These are phyloP conservation scores for Drosophila quinaria DNA, from an alignment of 2,888 invertebrate genomes.

Conservation along the genomic window DNA sequence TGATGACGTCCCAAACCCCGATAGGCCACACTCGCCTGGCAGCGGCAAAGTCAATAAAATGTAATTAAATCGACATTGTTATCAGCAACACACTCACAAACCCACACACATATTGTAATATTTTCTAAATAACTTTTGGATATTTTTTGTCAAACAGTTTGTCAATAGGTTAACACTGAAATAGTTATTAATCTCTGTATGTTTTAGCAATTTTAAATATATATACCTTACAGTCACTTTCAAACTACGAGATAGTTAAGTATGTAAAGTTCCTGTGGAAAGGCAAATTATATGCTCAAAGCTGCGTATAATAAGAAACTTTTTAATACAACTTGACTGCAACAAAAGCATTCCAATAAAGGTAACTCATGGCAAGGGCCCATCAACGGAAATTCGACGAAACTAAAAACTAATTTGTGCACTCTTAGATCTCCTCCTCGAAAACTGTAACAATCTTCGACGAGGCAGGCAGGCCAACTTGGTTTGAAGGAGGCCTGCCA, in stretches of 20 bases:
- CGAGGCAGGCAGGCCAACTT: slow-evolving; percentile 21
- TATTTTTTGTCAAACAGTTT: slow-evolving; percentile 17
- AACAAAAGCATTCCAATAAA: slow-evolving; percentile 16
- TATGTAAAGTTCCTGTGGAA: not conserved
- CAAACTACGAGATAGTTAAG: not conserved
- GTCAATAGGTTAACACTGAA: slow-evolving; percentile 22
- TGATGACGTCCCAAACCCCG: slow-evolving; percentile 54
- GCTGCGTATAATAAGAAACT: slow-evolving; percentile 17
- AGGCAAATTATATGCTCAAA: slow-evolving; percentile 12
- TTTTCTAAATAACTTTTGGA: slow-evolving; percentile 34
- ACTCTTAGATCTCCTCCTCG: not conserved
- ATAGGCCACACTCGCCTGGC: slow-evolving; percentile 28
- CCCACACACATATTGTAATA: slow-evolving; percentile 30
- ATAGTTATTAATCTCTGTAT: not conserved
- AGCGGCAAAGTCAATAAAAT: slow-evolving; percentile 71
- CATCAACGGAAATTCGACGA: slow-evolving; percentile 33
- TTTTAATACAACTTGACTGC: slow-evolving; percentile 19
- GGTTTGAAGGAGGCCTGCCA: slow-evolving; percentile 21
- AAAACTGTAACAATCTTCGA: slow-evolving; percentile 35
- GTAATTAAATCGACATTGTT: slow-evolving; percentile 80
- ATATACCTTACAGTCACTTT: not conserved
- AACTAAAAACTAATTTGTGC: slow-evolving; percentile 60
- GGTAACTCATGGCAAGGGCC: slow-evolving; percentile 19
- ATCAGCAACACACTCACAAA: slow-evolving; percentile 51
- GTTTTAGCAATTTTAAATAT: not conserved